Evolutionary conservation across 2,113 vertebrate species (phyloP).

Genomic region (Heliornis fulica): DNA sequence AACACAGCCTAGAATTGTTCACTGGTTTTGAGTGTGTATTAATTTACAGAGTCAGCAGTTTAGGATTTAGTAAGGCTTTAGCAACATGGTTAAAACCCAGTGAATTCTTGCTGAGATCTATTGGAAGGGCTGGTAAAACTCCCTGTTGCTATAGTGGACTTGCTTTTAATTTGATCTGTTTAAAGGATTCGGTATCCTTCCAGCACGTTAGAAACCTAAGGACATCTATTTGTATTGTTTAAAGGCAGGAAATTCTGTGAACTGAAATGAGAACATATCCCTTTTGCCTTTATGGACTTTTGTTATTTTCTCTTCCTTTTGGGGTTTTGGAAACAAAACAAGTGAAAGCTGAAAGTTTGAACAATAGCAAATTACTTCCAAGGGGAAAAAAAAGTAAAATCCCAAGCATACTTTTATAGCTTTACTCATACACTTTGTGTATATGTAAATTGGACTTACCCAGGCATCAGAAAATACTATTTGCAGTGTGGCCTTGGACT

Average conservation of each 20-base stretch:
- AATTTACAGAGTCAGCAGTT: background rate
- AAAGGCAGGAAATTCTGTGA: constrained; percentile 60
- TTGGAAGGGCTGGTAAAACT: background rate
- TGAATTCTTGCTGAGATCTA: constrained; percentile 31
- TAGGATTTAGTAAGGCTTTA: constrained; percentile 7
- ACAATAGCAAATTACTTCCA: constrained; percentile 58
- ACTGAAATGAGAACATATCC: constrained; percentile 55
- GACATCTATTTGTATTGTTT: constrained; percentile 42
- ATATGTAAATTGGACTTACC: background rate
- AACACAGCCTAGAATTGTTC: background rate
- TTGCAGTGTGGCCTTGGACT: background rate
- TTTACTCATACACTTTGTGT: constrained; percentile 24
- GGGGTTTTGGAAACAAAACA: constrained; percentile 56
- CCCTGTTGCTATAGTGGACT: background rate
- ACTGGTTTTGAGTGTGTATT: background rate
- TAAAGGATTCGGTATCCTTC: constrained; percentile 24
- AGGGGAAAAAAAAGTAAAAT: constrained; percentile 34
- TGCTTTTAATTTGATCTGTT: constrained; percentile 37
- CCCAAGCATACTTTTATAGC: background rate
- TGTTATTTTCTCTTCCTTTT: constrained; percentile 65
- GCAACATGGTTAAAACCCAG: background rate
- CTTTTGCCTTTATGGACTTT: constrained; percentile 37
- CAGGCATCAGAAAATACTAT: background rate
- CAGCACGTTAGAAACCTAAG: constrained; percentile 32
- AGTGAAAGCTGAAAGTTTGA: constrained; percentile 48